A percentile compares a stretch with the other conserved stretches of the same genome.
phyloP scores from a whole-genome alignment of 2,113 vertebrate genomes.

The Neolamprologus caudopunctatus region DNA sequence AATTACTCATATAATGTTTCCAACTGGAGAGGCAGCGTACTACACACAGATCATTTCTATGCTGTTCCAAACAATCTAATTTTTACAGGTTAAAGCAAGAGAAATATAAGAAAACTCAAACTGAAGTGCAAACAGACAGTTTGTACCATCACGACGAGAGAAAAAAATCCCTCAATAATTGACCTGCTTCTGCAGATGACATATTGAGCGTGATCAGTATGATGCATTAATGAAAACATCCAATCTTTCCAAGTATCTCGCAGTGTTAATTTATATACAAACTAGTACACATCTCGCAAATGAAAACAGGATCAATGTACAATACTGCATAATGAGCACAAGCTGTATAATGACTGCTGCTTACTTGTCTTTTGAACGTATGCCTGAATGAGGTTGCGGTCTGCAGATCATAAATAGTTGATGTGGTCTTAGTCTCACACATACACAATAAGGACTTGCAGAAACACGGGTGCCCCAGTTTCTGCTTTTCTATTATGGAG shows the following conservation, averaged over 20 bases:
- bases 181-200: conserved; percentile 33
- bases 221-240: neutral
- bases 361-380: conserved; percentile 8
- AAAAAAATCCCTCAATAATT: conserved; percentile 12
- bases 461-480: conserved; percentile 18
- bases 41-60: neutral
- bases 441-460: neutral
- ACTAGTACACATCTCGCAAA: conserved; percentile 9
- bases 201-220: conserved; percentile 1
- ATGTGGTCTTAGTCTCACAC: conserved; percentile 30
- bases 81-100: neutral
- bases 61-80: neutral
- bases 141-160: neutral
- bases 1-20: neutral
- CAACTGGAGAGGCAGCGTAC: neutral
- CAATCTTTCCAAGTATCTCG: neutral
- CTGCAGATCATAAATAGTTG: conserved; percentile 41
- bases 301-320: conserved; percentile 24
- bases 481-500: neutral
- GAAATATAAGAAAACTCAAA: neutral
- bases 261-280: conserved; percentile 1
- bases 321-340: conserved; percentile 34
- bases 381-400: conserved; percentile 24
- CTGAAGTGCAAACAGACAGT: neutral
- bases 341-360: conserved; percentile 21